Conservation (phyloP, 2,888 invertebrate genomes). For the Drosophila anceps region DNA sequence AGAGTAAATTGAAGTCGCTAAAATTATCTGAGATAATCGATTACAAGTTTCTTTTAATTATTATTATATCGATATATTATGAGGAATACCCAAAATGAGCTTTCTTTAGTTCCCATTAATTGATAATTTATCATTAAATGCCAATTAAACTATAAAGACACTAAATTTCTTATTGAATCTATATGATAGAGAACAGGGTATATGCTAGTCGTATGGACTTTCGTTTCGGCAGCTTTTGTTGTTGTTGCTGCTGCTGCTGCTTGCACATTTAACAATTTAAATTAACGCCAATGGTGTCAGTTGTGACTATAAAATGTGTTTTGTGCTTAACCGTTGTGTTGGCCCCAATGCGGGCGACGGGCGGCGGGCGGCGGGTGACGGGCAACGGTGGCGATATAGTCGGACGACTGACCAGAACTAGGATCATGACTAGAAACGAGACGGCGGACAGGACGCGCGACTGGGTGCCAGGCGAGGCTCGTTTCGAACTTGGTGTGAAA, state of each 20-base stretch:
- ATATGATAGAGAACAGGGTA: not conserved
- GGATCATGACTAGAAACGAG: slow-evolving; percentile 31
- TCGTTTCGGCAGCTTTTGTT: slow-evolving; percentile 36
- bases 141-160: not conserved
- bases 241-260: slow-evolving; percentile 46
- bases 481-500: slow-evolving; percentile 74
- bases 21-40: too few species aligned
- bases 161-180: not conserved
- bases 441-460: slow-evolving; percentile 7
- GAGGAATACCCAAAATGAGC: not conserved
- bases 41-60: too few species aligned
- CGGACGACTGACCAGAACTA: slow-evolving; percentile 21
- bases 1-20: too few species aligned
- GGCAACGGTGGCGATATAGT: not conserved
- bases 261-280: slow-evolving; percentile 82
- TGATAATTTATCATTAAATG: not conserved
- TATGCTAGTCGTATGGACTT: not conserved
- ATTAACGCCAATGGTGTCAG: slow-evolving; percentile 84
- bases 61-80: too few species aligned
- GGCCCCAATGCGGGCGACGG: slow-evolving; percentile 65
- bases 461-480: slow-evolving; percentile 34
- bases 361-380: not conserved
- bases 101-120: not conserved
- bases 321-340: slow-evolving; percentile 65
- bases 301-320: slow-evolving; percentile 79